Evolutionary conservation across 2,113 vertebrate species (phyloP), one percentile per base, ranked within the genome.

Genomic region (Himantopus leucocephalus): DNA sequence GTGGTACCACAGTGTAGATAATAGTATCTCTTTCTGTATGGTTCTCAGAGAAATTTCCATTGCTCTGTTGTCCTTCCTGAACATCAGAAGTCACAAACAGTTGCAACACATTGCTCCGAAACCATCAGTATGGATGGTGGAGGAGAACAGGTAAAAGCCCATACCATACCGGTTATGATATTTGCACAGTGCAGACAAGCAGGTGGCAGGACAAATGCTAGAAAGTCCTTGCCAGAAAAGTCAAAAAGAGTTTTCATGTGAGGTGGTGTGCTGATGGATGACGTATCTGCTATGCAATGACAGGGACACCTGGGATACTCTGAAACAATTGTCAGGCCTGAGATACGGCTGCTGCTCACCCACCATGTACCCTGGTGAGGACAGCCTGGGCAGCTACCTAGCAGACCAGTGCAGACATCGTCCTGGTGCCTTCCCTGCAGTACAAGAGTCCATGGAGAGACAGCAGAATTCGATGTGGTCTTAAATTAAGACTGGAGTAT

Each of bases 311-410:
- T 24, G 19, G 18, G 10, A 52, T 70, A 37, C 27, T 19, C 45
- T 71, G 60, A 85, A 90, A 59, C 58, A 32, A 19, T 53, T 84
- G 9, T 34, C 48, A 88, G 67, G 72, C 35, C 34, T 56, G 64
- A 72, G 43, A 74, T 66, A 10, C 0, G 34, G 34, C 58, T 76
- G 30, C 52, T 85, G 37, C 43, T 91, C 4, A 0, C 20, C 29
- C 37, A 29, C 15, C 7, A 4, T 1, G 4, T 41, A 10, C 22
- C 29, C 13, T 32, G 52, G 19, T 0, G 1, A 79, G 60, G 27
- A 47, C 21, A 67, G 32, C 37, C 48, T 59, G 71, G 41, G 39
- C 56, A 83, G 53, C 32, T 21, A 7, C 30, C 47, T 67, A 60
- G 15, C 48, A 80, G 27, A 35, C 41, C 78, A 55, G 41, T 6